Base-by-base conservation (phyloP, 1,140 invertebrate genomes). In the Monomorium pharaonis region DNA sequence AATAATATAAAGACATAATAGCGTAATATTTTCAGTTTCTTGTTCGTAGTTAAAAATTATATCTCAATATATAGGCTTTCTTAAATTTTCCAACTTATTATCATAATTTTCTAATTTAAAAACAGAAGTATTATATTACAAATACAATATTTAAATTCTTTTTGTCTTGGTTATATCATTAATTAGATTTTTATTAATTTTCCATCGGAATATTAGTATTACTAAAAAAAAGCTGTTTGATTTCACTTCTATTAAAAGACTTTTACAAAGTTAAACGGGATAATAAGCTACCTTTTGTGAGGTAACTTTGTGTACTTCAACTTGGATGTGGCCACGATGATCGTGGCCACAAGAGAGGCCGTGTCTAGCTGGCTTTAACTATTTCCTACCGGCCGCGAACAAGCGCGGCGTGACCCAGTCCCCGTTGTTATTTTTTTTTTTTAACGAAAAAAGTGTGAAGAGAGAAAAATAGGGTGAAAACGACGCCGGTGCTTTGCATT, bases 401-500 rank as follows among this genome's bases (percentile, higher is more conserved):
- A 84, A 84, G 81, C 37, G 81, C 44, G 56, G 56, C 30, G 47
- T 76, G 81, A 76, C 72, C 81, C 70, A 76, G 72, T 77, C 81
- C n/a, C 70, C 7, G 21, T 78, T 78, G n/a, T n/a, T 27, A 2
- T 14, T 2, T 37, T 56, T 33, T 80, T 80, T 58, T 83, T 81
- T 81, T 30, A 58, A 74, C 14, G 9, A 74, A 78, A 78, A 84
- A 70, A 60, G 84, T 56, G 33, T 49, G 75, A 74, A 83, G 88
- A 69, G 84, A 56, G 51, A 74, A 85, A 88, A 75, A 89, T 85
- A 86, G 76, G 56, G 63, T 86, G 84, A 88, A 86, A 92, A 88
- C 54, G 84, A 58, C 74, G 54, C 67, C 62, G 81, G 87, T 76
- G 81, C 87, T 92, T 90, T 70, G 84, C 87, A 90, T 92, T 91